phyloP scores from a whole-genome alignment of 35 echinoderm and acorn worm genomes.

The Ophioderma brevispina region DNA sequence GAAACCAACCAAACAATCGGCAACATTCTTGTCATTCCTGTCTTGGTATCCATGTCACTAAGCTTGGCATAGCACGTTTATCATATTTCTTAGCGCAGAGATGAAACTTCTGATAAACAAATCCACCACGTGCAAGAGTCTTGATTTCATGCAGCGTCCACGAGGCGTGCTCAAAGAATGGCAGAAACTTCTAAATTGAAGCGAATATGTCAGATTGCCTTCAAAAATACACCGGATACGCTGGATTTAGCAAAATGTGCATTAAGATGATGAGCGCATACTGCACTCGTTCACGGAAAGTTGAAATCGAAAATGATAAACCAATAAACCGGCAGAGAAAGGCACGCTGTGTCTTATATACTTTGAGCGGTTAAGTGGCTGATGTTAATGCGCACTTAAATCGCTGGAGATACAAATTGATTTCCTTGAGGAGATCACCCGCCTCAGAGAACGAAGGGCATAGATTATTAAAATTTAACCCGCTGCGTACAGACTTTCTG shows the following conservation, averaged over 20 bases:
- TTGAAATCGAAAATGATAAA: conserved; percentile 12
- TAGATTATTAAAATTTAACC: conserved; percentile 15
- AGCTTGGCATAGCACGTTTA: neutral
- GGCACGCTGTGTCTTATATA: neutral
- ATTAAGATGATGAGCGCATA: neutral
- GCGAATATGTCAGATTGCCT: neutral
- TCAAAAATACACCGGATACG: neutral
- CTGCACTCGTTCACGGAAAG: neutral
- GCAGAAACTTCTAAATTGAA: neutral
- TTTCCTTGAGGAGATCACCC: conserved; percentile 3
- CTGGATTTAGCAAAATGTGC: neutral
- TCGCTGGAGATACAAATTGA: conserved; percentile 10
- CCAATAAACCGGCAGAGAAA: neutral
- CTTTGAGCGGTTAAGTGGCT: conserved; percentile 8
- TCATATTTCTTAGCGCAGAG: neutral
- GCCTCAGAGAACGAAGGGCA: conserved; percentile 3
- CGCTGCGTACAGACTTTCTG: neutral
- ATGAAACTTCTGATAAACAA: neutral
- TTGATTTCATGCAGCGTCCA: neutral
- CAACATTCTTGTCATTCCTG: neutral
- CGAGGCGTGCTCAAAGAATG: neutral
- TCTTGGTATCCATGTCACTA: neutral
- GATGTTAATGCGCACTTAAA: conserved; percentile 1
- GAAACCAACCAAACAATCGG: neutral
- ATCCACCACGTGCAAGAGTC: neutral